Evolutionary conservation across 2,797 vertebrate genomes (phyloP).

Genomic region (Xiphophorus birchmanni): DNA sequence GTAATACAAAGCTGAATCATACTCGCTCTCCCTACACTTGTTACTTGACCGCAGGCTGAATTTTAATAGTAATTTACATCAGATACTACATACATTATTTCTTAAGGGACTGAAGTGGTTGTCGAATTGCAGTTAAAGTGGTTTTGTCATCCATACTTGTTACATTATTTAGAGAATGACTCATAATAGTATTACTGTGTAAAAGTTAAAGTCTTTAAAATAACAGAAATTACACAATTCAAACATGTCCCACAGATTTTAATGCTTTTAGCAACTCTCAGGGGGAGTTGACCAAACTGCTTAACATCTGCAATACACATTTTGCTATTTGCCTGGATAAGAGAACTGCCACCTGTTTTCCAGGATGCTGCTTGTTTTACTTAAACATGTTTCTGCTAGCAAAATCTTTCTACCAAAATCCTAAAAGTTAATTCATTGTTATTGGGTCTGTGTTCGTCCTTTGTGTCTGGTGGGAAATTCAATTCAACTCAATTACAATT

Average conservation of each 20-base stretch:
- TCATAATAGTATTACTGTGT: neutral
- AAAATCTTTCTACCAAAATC: conserved; percentile 20
- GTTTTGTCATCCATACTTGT: conserved; percentile 34
- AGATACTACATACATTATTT: conserved; percentile 46
- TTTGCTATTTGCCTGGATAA: conserved; percentile 65
- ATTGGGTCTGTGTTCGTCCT: conserved; percentile 62
- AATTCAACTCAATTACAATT: too few relatives aligned
- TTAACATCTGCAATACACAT: conserved; percentile 39
- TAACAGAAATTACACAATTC: neutral
- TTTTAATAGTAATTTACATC: conserved; percentile 45
- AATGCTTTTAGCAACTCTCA: conserved; percentile 4
- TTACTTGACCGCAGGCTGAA: conserved; percentile 46
- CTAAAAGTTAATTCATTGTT: conserved; percentile 68
- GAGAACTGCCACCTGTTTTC: conserved; percentile 69
- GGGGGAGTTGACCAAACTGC: conserved; percentile 35
- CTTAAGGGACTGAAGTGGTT: conserved; percentile 36
- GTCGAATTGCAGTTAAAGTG: conserved; percentile 42
- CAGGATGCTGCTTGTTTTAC: conserved; percentile 47
- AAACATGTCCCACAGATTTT: conserved; percentile 20
- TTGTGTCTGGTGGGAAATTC: conserved; percentile 52
- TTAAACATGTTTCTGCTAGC: conserved; percentile 35
- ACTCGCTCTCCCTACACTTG: conserved; percentile 34
- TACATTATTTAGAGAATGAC: conserved; percentile 25
- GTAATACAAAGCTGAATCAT: conserved; percentile 49
- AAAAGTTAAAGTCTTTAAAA: conserved; percentile 1